Percentiles rank a stretch among this genome's conserved stretches.
Evolutionary conservation across 1,140 invertebrate genomes (phyloP).

Genomic region (Drosophila murphyi): DNA sequence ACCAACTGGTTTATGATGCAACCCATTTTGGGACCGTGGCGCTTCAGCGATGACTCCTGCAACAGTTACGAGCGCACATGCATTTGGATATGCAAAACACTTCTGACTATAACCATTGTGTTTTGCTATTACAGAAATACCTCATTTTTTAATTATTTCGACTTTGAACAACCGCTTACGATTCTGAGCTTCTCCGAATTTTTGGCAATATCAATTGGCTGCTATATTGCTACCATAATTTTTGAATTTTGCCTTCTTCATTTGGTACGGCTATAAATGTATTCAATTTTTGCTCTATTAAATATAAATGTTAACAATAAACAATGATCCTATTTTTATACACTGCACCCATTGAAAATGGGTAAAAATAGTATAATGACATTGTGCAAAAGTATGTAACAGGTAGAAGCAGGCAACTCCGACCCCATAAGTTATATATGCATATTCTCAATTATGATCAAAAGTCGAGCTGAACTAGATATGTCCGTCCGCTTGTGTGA

Average conservation of each 20-base stretch:
- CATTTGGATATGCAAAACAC: conserved; percentile 28
- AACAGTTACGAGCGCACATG: conserved; percentile 30
- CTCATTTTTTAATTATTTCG: not conserved
- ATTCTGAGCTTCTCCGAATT: not conserved
- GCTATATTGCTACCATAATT: conserved; percentile 3
- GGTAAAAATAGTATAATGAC: too few relatives aligned
- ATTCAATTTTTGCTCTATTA: too few relatives aligned
- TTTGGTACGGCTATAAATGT: not conserved
- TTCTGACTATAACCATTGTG: conserved; percentile 20
- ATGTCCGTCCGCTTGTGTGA: too few relatives aligned
- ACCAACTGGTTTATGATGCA: conserved; percentile 37
- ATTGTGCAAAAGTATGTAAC: too few relatives aligned
- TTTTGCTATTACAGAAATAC: conserved; percentile 10
- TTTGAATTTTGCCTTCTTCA: not conserved
- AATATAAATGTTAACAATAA: too few relatives aligned
- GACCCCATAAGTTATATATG: too few relatives aligned
- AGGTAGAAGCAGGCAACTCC: too few relatives aligned
- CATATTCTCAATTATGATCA: too few relatives aligned
- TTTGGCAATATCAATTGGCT: not conserved
- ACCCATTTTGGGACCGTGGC: conserved; percentile 36
- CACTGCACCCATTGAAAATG: too few relatives aligned
- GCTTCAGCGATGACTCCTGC: conserved; percentile 3
- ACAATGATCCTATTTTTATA: too few relatives aligned
- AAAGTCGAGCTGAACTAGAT: too few relatives aligned
- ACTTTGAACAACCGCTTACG: not conserved